phyloP scores from a whole-genome alignment of 1,140 invertebrate genomes.

The Hypsibius dujardini region DNA sequence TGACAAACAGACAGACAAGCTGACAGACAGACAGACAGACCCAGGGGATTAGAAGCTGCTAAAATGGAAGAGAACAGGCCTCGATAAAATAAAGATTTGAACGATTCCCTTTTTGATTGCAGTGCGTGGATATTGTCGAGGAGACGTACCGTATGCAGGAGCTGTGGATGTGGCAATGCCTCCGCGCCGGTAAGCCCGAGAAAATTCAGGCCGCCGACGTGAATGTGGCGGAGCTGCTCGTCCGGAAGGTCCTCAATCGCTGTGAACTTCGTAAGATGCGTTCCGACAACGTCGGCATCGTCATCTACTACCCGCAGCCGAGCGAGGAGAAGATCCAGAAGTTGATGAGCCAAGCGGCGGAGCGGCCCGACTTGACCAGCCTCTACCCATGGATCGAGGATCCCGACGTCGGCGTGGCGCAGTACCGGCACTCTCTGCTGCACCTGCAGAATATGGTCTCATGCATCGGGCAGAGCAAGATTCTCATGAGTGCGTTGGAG shows the following conservation, averaged over 20 bases:
- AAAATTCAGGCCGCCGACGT: constrained; percentile 21
- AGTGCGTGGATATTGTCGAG: constrained; percentile 66
- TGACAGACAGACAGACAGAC: too few species aligned
- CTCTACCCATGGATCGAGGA: not conserved
- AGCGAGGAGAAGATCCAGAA: not conserved
- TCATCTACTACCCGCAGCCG: not conserved
- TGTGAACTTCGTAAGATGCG: constrained; percentile 17
- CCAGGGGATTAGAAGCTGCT: too few species aligned
- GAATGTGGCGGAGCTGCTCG: constrained; percentile 62
- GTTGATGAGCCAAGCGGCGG: not conserved
- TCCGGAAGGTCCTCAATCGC: constrained; percentile 51
- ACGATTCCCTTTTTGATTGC: too few species aligned
- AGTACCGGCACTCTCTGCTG: constrained; percentile 4
- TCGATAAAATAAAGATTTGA: too few species aligned
- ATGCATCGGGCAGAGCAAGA: not conserved
- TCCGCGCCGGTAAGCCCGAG: constrained; percentile 24
- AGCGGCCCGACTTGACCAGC: not conserved
- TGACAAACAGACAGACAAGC: too few species aligned
- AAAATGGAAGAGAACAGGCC: too few species aligned
- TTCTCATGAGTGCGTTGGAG: not conserved
- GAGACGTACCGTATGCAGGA: constrained; percentile 27
- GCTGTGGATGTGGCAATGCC: constrained; percentile 22
- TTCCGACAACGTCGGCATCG: constrained; percentile 4
- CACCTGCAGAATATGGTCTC: constrained; percentile 13
- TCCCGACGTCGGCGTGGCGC: not conserved